Conservation (phyloP, 1,140 invertebrate species). For the Gonatopus flavifemur region DNA sequence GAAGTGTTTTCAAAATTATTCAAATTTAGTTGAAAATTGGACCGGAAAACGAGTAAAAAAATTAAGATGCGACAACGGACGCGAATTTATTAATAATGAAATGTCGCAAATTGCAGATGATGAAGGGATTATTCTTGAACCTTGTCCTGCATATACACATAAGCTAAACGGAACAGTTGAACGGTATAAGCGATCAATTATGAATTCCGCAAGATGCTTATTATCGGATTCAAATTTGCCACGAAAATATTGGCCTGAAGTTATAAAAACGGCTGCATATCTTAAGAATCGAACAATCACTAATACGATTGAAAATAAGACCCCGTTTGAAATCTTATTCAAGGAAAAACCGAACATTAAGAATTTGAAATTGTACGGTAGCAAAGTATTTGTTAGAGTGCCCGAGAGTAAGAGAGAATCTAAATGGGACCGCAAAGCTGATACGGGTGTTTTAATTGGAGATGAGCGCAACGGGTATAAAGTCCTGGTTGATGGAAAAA, state of each 20-base stretch:
- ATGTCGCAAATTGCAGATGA: not conserved
- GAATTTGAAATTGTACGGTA: not conserved
- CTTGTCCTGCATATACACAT: not conserved
- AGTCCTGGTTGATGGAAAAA: not conserved
- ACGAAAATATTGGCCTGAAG: not conserved
- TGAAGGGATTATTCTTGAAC: not conserved
- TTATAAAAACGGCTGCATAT: slow-evolving; percentile 12
- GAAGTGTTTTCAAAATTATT: not conserved
- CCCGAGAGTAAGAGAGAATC: not conserved
- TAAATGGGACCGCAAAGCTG: not conserved
- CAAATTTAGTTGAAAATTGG: not conserved
- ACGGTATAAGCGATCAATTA: not conserved
- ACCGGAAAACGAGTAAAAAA: not conserved
- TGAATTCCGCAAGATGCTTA: not conserved
- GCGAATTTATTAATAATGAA: not conserved
- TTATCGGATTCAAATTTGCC: not conserved
- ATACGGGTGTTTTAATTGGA: not conserved
- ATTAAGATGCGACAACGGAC: not conserved
- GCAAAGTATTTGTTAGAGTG: not conserved
- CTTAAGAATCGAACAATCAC: slow-evolving; percentile 18
- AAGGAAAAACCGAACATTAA: not conserved
- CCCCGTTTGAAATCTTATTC: not conserved
- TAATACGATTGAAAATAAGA: not conserved
- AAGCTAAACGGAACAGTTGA: not conserved
- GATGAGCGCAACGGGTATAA: not conserved